These are phyloP conservation scores for Heliconius melpomene DNA, from an alignment of 1,140 invertebrate species.

Conservation along the genomic window DNA sequence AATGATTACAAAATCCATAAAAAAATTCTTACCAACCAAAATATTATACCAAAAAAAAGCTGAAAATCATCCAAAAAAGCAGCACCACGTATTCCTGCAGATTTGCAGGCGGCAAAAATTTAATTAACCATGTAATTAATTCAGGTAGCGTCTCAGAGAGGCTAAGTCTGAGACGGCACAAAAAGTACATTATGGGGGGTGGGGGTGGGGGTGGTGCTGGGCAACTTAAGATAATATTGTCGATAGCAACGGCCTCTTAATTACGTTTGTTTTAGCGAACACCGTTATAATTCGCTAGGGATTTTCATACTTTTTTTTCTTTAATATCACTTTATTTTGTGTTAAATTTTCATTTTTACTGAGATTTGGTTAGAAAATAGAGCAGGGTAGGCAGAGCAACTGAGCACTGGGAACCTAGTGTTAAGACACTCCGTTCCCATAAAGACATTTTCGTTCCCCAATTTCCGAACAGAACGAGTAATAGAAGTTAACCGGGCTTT, in stretches of 20 bases:
- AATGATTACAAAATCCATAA: background rate
- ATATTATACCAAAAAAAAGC: background rate
- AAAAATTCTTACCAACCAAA: background rate
- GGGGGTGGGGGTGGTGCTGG: background rate
- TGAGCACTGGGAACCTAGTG: too few relatives aligned
- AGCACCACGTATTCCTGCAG: background rate
- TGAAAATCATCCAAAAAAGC: background rate
- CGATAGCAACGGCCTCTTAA: conserved; percentile 12
- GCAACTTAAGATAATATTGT: conserved; percentile 2
- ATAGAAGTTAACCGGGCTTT: too few relatives aligned
- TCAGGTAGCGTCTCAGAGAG: conserved; percentile 11
- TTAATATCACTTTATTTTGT: background rate
- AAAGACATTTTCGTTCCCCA: too few relatives aligned
- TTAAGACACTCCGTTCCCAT: too few relatives aligned
- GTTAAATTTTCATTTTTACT: background rate
- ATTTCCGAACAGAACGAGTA: too few relatives aligned
- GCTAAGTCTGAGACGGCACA: conserved; percentile 12
- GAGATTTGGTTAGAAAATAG: background rate
- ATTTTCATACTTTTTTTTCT: background rate
- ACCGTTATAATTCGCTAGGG: background rate
- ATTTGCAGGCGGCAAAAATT: conserved; percentile 12
- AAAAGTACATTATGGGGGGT: background rate
- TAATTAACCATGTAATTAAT: conserved; percentile 10
- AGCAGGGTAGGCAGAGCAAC: too few relatives aligned
- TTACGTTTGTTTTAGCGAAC: conserved; percentile 7